phyloP scores from a whole-genome alignment of 2,113 vertebrate genomes.

The Loxodonta africana region DNA sequence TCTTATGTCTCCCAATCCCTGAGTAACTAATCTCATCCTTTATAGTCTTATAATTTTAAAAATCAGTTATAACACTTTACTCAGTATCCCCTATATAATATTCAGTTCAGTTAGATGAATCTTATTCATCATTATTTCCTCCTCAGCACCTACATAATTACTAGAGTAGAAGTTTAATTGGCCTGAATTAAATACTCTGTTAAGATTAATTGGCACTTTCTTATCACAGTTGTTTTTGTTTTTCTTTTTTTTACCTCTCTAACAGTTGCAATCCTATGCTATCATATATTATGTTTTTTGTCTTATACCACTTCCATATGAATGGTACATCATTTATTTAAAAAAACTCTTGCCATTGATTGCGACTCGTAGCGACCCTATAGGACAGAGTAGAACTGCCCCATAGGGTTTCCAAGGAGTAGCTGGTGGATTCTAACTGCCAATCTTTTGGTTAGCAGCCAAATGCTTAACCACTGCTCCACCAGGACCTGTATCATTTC shows the following conservation, averaged over 20 bases:
- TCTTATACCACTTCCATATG: slow-evolving; percentile 1
- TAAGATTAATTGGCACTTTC: slow-evolving; percentile 9
- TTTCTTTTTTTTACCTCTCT: not conserved
- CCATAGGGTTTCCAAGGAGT: too few species aligned
- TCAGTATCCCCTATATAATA: not conserved
- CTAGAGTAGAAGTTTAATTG: slow-evolving; percentile 23
- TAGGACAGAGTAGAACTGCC: too few species aligned
- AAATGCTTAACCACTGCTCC: too few species aligned
- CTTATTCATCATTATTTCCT: not conserved
- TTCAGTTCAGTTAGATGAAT: not conserved
- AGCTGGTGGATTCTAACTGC: too few species aligned
- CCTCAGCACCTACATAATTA: not conserved
- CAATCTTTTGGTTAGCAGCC: too few species aligned
- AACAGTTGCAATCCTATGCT: not conserved
- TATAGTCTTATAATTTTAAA: not conserved
- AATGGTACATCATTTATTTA: not conserved
- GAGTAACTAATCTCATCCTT: not conserved
- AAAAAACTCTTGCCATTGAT: too few species aligned
- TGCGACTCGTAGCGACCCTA: too few species aligned
- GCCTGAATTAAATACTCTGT: slow-evolving; percentile 33
- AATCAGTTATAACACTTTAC: not conserved
- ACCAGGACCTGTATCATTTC: not conserved
- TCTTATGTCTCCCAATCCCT: not conserved
- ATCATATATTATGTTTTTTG: not conserved
- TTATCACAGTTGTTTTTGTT: not conserved